Evolutionary conservation across 1,140 invertebrate species (phyloP), one percentile per base, ranked within the genome.

Genomic region (Drosophila serrata): DNA sequence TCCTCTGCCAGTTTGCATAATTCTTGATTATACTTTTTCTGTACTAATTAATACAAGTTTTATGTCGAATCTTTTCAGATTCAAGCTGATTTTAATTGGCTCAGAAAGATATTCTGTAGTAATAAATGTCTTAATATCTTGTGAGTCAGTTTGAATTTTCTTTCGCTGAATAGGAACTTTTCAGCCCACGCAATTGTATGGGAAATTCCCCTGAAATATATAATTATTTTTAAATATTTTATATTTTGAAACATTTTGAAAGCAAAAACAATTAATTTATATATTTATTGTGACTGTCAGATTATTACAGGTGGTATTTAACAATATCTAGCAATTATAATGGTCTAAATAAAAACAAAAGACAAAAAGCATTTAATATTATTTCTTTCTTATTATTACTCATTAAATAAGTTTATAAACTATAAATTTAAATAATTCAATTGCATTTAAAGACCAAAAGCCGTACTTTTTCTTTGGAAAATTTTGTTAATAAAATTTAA

Each of bases 201-300:
- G 68, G 65, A 72, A 72, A 72, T 72, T 72, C 68, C 64, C 35
- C 42, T 58, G 35, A 70, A 35, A 35, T 27, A 40, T 19, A 12
- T 67, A 1, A 4, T 11, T 57, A 58, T 39, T 29, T 46, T 40
- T 31, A 31, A 31, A 48, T 13, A 48, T 22, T 64, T 17, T 8
- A 27, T 24, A 22, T 13, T 45, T 27, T 35, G 6, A 15, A 15
- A 58, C 35, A 15, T 13, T 63, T 63, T 37, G 19, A 13, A 39
- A 9, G 11, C n/a, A 35, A 53, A 9, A 22, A 3, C 8, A 15
- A 35, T 22, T 53, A 9, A 22, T 35, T 35, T 22, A n/a, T 22
- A 6, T 37, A 35, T 35, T 53, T 53, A 35, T 35, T 35, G 7
- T 4, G 13, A 13, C 17, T 53, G 31, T 12, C 17, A 15, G 22